Evolutionary conservation across 2,113 vertebrate genomes (phyloP), one percentile per base, ranked within the genome.

Genomic region (Syrrhaptes paradoxus): DNA sequence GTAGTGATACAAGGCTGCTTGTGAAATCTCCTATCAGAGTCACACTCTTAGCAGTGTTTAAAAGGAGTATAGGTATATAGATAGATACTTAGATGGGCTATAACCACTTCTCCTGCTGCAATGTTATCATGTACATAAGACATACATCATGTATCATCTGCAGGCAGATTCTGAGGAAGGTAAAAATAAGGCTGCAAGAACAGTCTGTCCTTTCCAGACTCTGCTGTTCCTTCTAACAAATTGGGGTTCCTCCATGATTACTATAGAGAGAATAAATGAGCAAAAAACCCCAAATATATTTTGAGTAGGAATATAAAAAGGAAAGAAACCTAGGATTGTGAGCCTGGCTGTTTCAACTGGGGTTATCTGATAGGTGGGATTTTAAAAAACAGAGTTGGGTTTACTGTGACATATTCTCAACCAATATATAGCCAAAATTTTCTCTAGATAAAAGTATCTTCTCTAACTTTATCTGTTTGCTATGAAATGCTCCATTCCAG

Each of bases 221-320:
- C 48, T 63, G 17, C 8, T 78, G 7, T 29, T 72, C 12, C 24
- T 75, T 41, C 26, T 48, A 65, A 52, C 17, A 46, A 38, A 46
- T 8, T 38, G 3, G 28, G 41, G 13, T 13, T 81, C 26, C 31
- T 70, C 29, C 1, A 3, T 15, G 5, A 11, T 49, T 72, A 36
- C n/a, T 74, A 46, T 19, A 70, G 17, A 62, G 9, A 54, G 8
- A 76, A 49, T 3, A 83, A 10, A 52, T 32, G 13, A 26, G 19
- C 0, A 1, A 22, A 34, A 87, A 21, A 18, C 3, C 6, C 1
- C 2, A 8, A 84, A 41, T 48, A 8, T 38, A 25, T 67, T 63
- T 81, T 73, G 29, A 29, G 32, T 70, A 55, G 17, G 16, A 84
- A 58, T 78, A 81, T 85, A 70, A 85, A 8, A 2, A 41, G 13